Percentiles rank a stretch among this genome's conserved stretches.
These are phyloP conservation scores for Rhogogaster chlorosoma DNA, from an alignment of 2,888 invertebrate species.

Conservation along the genomic window DNA sequence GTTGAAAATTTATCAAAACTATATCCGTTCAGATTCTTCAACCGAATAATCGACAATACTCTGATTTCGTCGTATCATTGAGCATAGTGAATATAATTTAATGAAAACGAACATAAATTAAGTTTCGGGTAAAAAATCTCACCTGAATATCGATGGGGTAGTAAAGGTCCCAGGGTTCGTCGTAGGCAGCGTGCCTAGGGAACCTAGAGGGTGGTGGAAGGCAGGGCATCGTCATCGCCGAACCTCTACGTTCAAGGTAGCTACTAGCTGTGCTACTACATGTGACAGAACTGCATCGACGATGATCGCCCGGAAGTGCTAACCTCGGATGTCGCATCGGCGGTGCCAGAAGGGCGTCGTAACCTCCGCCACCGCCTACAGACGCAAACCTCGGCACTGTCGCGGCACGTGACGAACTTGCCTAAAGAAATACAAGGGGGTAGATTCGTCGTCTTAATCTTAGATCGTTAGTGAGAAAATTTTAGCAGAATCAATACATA, in stretches of 20 bases:
- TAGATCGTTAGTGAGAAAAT: no score
- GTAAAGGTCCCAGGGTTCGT: conserved; percentile 80
- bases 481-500: no score
- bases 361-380: conserved; percentile 83
- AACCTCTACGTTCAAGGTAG: conserved; percentile 90
- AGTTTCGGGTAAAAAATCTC: background rate
- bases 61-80: background rate
- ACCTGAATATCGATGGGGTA: conserved; percentile 83
- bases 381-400: conserved; percentile 81
- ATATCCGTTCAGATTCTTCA: background rate
- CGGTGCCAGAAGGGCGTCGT: conserved; percentile 86
- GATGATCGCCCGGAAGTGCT: conserved; percentile 73
- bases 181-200: conserved; percentile 75
- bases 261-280: conserved; percentile 93
- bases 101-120: background rate
- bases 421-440: conserved; percentile 54
- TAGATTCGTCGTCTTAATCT: background rate
- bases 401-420: conserved; percentile 63
- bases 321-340: conserved; percentile 80
- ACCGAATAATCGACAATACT: background rate
- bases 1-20: background rate
- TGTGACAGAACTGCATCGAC: conserved; percentile 90
- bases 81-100: background rate
- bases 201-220: conserved; percentile 81
- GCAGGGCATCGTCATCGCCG: conserved; percentile 88